Base-by-base conservation (phyloP, 2,888 invertebrate species). In the Lasiommata megera region DNA sequence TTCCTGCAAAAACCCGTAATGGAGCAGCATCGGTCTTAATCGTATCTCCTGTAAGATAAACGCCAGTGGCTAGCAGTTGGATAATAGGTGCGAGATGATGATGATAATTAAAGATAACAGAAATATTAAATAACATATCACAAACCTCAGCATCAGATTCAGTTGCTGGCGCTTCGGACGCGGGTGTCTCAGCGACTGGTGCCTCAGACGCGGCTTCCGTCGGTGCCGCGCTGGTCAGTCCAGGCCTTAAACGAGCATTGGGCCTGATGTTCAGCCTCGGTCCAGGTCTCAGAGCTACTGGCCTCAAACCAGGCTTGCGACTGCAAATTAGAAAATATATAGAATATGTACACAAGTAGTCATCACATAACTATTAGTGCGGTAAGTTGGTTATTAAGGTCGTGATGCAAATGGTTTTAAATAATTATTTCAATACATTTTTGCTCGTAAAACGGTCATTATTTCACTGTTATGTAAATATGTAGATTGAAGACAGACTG, bases 261-360 rank as follows among this genome's bases (percentile, higher is more conserved):
- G 87, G 79, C 1, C 87, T 77, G 53, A 94, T 78, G 73, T 93
- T 94, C 46, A 95, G 83, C 69, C 94, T 92, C 1, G 93, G 92
- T 1, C 94, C 94, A 0, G 94, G 94, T 56, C 94, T 88, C 51
- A 94, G 83, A 0, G 94, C 92, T 6, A 67, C 67, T 1, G 85
- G 85, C 37, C 94, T 77, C 1, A 87, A 66, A 6, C 85, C 86
- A 0, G 88, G 90, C 40, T 88, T 74, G 58, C 87, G 85, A 54
- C 88, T 88, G 62, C 18, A 60, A 64, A 31, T 28, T n/a, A 12
- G n/a, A 3, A 23, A 23, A 28, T 36, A 36, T 11, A 18, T 11
- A 43, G 12, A 23, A 11, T 11, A 17, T 0, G n/a, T 11, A 12
- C 7, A 23, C 2, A 23, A 23, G 23, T 23, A 23, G 23, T 23